phyloP scores from a whole-genome alignment of 2,888 invertebrate genomes.

The Agapostemon virescens region DNA sequence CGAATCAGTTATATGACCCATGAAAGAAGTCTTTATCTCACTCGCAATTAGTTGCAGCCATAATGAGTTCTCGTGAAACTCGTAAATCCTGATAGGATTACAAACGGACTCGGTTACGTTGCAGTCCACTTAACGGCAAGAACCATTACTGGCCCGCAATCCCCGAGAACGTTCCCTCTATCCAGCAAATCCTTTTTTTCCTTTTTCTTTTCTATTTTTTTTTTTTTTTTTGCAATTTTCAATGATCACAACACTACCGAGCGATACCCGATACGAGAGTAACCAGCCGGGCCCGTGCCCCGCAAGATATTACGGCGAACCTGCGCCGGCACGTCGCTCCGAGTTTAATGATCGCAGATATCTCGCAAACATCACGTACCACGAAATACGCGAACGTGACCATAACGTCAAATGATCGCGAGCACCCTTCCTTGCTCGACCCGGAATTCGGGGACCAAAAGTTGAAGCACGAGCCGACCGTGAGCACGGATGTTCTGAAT shows the following conservation, averaged over 20 bases:
- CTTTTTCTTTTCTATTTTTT: neutral
- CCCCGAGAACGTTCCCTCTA: neutral
- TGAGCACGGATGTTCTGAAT: conserved; percentile 18
- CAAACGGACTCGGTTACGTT: conserved; percentile 46
- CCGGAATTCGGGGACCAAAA: conserved; percentile 46
- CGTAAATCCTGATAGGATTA: conserved; percentile 68
- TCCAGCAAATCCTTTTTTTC: conserved; percentile 3
- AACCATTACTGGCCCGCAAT: conserved; percentile 27
- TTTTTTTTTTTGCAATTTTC: conserved; percentile 13
- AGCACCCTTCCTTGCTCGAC: conserved; percentile 28
- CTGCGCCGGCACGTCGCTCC: conserved; percentile 49
- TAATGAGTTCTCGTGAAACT: conserved; percentile 66
- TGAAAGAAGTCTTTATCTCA: conserved; percentile 67
- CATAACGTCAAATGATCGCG: conserved; percentile 71
- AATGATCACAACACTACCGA: conserved; percentile 11
- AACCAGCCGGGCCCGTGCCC: conserved; percentile 6
- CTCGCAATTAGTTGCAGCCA: conserved; percentile 67
- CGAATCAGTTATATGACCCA: conserved; percentile 65
- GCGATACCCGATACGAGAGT: conserved; percentile 20
- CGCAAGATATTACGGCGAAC: conserved; percentile 25
- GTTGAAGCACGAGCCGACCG: conserved; percentile 35
- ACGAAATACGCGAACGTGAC: conserved; percentile 78
- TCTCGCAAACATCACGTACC: conserved; percentile 77
- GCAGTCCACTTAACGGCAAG: conserved; percentile 43
- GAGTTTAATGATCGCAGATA: conserved; percentile 75